Evolutionary conservation across 2,797 vertebrate species (phyloP).

Genomic region (Melanotaenia maccullochi): DNA sequence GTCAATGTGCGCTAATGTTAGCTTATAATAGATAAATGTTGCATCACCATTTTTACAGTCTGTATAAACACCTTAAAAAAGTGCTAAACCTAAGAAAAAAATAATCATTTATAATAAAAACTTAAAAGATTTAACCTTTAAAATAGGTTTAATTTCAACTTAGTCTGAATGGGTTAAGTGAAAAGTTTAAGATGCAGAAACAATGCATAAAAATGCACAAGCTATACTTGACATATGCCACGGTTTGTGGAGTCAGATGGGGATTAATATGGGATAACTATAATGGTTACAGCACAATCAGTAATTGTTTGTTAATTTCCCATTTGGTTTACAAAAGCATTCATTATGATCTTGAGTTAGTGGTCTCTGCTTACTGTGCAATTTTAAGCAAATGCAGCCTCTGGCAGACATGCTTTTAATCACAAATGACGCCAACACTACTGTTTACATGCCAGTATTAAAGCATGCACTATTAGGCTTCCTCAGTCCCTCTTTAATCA

Average conservation of each 20-base stretch:
- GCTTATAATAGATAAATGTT: neutral
- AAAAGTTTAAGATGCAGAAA: neutral
- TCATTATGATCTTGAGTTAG: constrained; percentile 23
- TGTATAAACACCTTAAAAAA: neutral
- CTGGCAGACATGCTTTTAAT: constrained; percentile 42
- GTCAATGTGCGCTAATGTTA: neutral
- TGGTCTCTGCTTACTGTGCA: constrained; percentile 18
- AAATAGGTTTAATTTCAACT: neutral
- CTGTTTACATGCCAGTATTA: constrained; percentile 27
- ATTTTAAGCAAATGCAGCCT: constrained; percentile 24
- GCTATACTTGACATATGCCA: neutral
- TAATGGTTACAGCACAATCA: neutral
- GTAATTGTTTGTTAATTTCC: constrained; percentile 4
- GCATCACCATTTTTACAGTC: neutral
- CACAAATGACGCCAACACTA: constrained; percentile 21
- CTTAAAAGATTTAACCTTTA: neutral
- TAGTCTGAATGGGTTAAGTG: neutral
- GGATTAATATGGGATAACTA: neutral
- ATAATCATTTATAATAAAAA: neutral
- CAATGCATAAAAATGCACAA: neutral
- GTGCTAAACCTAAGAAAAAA: neutral
- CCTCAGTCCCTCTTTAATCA: constrained; percentile 35
- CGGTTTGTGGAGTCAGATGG: neutral
- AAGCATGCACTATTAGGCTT: constrained; percentile 41
- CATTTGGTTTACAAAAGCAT: neutral